Evolutionary conservation across 1,140 invertebrate genomes (phyloP).

Genomic region (Brachionus calyciflorus): DNA sequence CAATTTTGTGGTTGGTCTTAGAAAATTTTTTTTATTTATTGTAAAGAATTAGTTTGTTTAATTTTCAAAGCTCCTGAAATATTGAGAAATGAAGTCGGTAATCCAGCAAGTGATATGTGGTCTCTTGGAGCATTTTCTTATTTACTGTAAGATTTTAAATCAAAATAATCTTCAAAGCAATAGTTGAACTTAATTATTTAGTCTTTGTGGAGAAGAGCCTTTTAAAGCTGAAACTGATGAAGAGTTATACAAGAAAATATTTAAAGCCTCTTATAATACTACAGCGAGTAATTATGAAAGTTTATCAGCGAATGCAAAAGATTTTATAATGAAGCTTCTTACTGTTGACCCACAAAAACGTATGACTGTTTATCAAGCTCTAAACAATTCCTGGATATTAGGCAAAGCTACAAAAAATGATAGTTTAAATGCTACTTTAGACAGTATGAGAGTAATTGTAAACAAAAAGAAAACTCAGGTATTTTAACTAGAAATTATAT

Average conservation of each 20-base stretch:
- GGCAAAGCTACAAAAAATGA: slow-evolving; percentile 35
- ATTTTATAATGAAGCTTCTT: slow-evolving; percentile 20
- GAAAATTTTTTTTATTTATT: background rate
- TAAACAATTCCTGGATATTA: slow-evolving; percentile 18
- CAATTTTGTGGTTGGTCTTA: slow-evolving; percentile 22
- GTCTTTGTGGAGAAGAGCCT: slow-evolving; percentile 40
- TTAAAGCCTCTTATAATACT: slow-evolving; percentile 12
- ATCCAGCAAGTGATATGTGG: slow-evolving; percentile 46
- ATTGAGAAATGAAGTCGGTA: slow-evolving; percentile 8
- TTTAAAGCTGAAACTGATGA: slow-evolving; percentile 38
- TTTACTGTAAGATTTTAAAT: background rate
- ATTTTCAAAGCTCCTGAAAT: slow-evolving; percentile 30
- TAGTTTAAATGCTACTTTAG: slow-evolving; percentile 4
- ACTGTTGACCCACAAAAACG: slow-evolving; percentile 32
- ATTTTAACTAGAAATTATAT: too few relatives aligned
- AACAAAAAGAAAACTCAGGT: slow-evolving; percentile 40
- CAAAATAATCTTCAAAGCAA: background rate
- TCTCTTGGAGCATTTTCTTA: slow-evolving; percentile 34
- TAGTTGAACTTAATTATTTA: background rate
- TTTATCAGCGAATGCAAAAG: slow-evolving; percentile 32
- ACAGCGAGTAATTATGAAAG: background rate
- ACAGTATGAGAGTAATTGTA: slow-evolving; percentile 36
- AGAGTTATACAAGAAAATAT: slow-evolving; percentile 39
- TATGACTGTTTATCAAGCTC: slow-evolving; percentile 14
- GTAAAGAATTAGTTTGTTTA: background rate